These are phyloP conservation scores for Hypocryptadius cinnamomeus DNA, from an alignment of 2,113 vertebrate genomes.

Conservation along the genomic window DNA sequence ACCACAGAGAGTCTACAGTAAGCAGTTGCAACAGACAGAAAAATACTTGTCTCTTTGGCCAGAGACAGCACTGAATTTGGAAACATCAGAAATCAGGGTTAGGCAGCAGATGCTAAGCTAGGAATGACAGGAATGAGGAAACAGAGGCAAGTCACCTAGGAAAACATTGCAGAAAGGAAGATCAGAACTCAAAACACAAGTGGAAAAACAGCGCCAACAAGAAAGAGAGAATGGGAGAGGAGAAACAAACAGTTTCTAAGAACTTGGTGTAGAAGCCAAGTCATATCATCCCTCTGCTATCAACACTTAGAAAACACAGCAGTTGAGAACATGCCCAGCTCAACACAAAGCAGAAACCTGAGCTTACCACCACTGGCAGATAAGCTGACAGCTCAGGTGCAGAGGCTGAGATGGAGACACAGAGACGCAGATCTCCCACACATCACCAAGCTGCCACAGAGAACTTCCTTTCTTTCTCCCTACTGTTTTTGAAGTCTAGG, in stretches of 20 bases:
- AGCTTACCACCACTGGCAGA: neutral
- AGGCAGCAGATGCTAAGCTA: neutral
- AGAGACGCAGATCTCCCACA: neutral
- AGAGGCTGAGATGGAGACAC: neutral
- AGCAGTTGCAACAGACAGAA: neutral
- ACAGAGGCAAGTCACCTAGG: neutral
- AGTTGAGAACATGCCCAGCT: neutral
- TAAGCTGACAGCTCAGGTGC: neutral
- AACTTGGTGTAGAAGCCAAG: neutral
- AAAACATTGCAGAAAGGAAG: neutral
- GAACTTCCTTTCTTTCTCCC: neutral
- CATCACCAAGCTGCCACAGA: neutral
- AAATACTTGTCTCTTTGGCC: neutral
- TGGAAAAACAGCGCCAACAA: neutral
- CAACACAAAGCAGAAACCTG: neutral
- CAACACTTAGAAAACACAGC: neutral
- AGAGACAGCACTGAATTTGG: neutral
- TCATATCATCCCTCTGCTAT: neutral
- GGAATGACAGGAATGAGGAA: neutral
- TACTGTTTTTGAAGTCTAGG: neutral
- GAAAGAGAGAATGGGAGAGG: neutral
- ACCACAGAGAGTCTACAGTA: neutral
- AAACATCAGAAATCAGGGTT: neutral
- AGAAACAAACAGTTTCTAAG: conserved; percentile 1
- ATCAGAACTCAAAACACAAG: neutral